Conservation (phyloP, 2,797 vertebrate species). For the Falco biarmicus region DNA sequence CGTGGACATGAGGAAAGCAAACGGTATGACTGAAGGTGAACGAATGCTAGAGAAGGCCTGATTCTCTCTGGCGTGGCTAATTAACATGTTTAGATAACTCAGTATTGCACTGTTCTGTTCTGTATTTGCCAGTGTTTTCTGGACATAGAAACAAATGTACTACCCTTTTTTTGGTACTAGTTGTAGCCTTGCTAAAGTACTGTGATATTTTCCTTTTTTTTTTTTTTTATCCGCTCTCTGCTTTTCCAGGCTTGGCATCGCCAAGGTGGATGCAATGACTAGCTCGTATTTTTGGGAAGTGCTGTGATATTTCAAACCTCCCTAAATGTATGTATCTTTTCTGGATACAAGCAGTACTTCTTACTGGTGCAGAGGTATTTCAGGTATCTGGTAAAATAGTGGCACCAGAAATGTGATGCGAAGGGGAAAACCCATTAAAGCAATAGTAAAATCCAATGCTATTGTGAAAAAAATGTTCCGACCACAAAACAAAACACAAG, state of each 20-base stretch:
- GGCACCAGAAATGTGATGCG: conserved; percentile 2
- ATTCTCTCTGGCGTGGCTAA: conserved; percentile 53
- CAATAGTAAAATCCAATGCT: neutral
- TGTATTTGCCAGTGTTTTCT: conserved; percentile 57
- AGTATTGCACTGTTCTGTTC: conserved; percentile 42
- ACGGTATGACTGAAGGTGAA: conserved; percentile 56
- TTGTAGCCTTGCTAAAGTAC: conserved; percentile 26
- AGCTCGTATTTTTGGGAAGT: neutral
- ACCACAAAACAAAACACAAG: neutral
- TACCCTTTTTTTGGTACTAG: neutral
- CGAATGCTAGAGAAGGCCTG: conserved; percentile 33
- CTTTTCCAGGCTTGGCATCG: conserved; percentile 3
- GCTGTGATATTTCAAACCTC: conserved; percentile 33
- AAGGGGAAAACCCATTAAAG: neutral
- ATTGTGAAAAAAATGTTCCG: neutral
- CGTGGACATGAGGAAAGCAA: conserved; percentile 27
- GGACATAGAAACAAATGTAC: conserved; percentile 23
- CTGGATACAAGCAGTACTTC: conserved; percentile 33
- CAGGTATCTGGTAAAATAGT: conserved; percentile 16
- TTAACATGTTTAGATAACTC: conserved; percentile 50
- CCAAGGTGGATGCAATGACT: conserved; percentile 2
- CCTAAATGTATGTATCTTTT: conserved; percentile 49
- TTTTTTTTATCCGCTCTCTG: neutral
- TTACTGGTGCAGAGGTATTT: conserved; percentile 31
- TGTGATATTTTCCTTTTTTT: neutral